A percentile compares a stretch with the other conserved stretches of the same genome.
Conservation (phyloP, 2,888 invertebrate species). For the Philereme transversata region DNA sequence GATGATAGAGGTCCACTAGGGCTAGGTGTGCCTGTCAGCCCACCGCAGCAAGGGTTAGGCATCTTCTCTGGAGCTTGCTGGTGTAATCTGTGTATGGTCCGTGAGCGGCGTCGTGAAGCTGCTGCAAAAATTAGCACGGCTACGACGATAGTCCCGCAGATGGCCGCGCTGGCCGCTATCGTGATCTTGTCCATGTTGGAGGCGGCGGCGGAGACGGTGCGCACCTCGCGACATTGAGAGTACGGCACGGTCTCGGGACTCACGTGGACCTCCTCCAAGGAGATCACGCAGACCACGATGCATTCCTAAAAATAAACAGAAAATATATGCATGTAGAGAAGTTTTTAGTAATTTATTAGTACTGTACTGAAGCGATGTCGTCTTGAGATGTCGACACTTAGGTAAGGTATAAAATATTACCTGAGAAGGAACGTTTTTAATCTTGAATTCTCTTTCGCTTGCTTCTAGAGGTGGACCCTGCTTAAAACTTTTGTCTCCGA, state of each 20-base stretch:
- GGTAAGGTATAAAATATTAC: conserved; percentile 59
- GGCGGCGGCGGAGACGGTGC: conserved; percentile 91
- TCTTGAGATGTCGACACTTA: too few species aligned
- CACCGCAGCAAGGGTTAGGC: conserved; percentile 91
- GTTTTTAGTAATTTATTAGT: background rate
- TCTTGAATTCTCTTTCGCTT: conserved; percentile 95
- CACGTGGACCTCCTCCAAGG: conserved; percentile 94
- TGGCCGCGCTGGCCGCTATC: conserved; percentile 96
- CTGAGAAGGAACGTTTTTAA: conserved; percentile 95
- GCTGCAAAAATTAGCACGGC: conserved; percentile 96
- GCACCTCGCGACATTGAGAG: conserved; percentile 94
- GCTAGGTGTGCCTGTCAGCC: conserved; percentile 88
- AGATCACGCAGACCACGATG: conserved; percentile 96
- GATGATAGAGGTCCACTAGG: conserved; percentile 92
- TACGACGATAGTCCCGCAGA: conserved; percentile 95
- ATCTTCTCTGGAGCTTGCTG: conserved; percentile 88
- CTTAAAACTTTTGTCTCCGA: conserved; percentile 95
- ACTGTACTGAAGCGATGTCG: too few species aligned
- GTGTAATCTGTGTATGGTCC: conserved; percentile 89
- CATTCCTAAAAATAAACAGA: conserved; percentile 87
- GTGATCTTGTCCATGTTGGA: conserved; percentile 98
- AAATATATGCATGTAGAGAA: background rate
- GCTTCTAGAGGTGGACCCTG: conserved; percentile 95
- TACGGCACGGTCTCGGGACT: conserved; percentile 94
- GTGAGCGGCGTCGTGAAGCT: conserved; percentile 90